Base-by-base conservation (phyloP, 1,140 invertebrate genomes). In the Conus betulinus region DNA sequence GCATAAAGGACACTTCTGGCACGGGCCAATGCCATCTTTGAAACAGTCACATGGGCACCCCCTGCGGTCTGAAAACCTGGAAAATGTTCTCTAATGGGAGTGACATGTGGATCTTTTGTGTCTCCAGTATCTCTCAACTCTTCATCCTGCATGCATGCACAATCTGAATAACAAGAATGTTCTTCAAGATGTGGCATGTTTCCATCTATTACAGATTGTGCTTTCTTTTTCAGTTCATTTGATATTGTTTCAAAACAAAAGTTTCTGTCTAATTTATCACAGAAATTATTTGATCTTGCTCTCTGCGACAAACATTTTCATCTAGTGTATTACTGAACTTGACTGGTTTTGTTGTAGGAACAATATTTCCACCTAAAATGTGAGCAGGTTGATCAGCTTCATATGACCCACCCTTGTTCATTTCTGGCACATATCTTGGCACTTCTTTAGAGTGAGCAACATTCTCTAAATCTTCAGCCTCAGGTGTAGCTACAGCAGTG, bases 21-120 rank as follows among this genome's bases (percentile, higher is more conserved):
- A 20, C 84, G 79, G 8, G 23, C n/a, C 78, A 89, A 76, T 0
- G 88, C 60, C 5, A 52, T 84, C 53, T 87, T 74, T 57, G 81
- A 78, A 17, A 88, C 63, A 4, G 20, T 57, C 60, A 90, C 84
- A 51, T 57, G 39, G 5, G 76, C 39, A 7, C 87, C 87, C 5
- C 67, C 63, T 5, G 87, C 89, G 27, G 89, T 88, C 55, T 81
- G 67, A 76, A 88, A 90, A n/a, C 87, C 89, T 76, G 60, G 52
- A n/a, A 82, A 84, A 27, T 20, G 27, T 11, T 11, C 57, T 71
- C 20, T 13, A 7, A 20, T n/a, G 23, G 67, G 67, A 23, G 6
- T 71, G 67, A 71, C 67, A 71, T 23, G 20, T 13, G 67, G 67
- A 71, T 11, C 13, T 20, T 71, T 71, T 71, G 13, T 71, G 7